Base-by-base conservation (phyloP, 1,140 invertebrate species). In the Drosophila kurseongensis region DNA sequence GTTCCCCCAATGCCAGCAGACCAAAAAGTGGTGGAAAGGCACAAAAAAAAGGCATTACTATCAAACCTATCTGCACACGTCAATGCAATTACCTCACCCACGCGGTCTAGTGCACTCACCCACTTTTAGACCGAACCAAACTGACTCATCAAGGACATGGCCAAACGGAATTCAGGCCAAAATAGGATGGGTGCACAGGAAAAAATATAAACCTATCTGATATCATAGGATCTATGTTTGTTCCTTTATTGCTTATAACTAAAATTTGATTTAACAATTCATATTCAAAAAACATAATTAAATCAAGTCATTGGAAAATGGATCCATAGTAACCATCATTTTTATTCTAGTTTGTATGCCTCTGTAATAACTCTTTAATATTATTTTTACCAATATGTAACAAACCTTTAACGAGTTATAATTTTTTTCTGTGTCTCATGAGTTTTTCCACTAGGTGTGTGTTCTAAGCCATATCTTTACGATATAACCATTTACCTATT, bases 71-170 rank as follows among this genome's bases (percentile, higher is more conserved):
- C 58, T 44, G 32, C 29, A 42, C 45, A 57, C 52, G 71, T 75
- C 72, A 75, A 41, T 66, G 72, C 54, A 66, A 54, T 55, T 62
- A 36, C 56, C 58, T 36, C 58, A 66, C 61, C 60, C 54, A 63
- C 68, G 16, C 55, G 38, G 10, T 63, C 12, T 73, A 45, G 40
- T 54, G 68, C 68, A 57, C 68, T 59, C 51, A 52, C 38, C 47
- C 57, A 27, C 32, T 52, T 40, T 29, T 7, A 72, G n/a, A 10
- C 44, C 29, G 23, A 67, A 13, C 54, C 50, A 5, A 72, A 73
- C 69, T 72, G 67, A 61, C 51, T 75, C 71, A 75, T n/a, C 72
- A 75, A 75, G 72, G 72, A 75, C 72, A 75, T 40, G 58, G 40
- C 44, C 44, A 54, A 65, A 45, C 35, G 51, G 40, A 75, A 56